phyloP scores from a whole-genome alignment of 2,888 invertebrate species.

The Exephanes ischioxanthus region DNA sequence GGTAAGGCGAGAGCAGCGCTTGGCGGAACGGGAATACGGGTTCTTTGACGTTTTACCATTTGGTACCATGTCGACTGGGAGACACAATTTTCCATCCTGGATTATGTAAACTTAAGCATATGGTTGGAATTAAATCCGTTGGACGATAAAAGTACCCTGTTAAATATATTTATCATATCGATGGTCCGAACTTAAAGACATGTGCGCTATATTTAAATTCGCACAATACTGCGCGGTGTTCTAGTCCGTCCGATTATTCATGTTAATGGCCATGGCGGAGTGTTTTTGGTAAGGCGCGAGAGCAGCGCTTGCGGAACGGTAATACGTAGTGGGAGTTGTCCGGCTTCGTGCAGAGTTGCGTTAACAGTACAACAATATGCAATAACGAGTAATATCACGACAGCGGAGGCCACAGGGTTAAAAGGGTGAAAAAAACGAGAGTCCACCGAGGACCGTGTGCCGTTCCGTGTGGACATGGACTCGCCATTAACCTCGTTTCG shows the following conservation, averaged over 20 bases:
- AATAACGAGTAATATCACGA: conserved; percentile 34
- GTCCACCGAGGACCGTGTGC: conserved; percentile 28
- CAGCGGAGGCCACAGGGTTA: conserved; percentile 27
- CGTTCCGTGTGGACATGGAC: conserved; percentile 33
- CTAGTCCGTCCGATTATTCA: not conserved
- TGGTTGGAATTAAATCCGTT: too few species aligned
- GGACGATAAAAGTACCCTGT: too few species aligned
- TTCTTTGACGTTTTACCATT: too few species aligned
- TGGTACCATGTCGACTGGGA: too few species aligned
- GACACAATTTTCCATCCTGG: too few species aligned
- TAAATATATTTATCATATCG: too few species aligned
- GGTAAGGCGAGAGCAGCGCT: conserved; percentile 20
- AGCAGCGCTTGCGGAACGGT: conserved; percentile 19
- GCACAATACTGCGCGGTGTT: not conserved
- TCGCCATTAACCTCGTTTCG: conserved; percentile 79
- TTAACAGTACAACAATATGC: conserved; percentile 36
- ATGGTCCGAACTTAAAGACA: too few species aligned
- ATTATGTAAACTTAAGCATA: too few species aligned
- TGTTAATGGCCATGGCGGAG: not conserved
- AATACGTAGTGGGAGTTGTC: conserved; percentile 21
- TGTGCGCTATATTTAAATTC: not conserved
- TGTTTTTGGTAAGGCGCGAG: conserved; percentile 17
- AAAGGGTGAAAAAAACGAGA: conserved; percentile 45
- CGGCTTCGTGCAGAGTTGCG: conserved; percentile 10
- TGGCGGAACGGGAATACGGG: too few species aligned